Conservation (phyloP, 2,113 vertebrate genomes). For the Syngnathus typhle region DNA sequence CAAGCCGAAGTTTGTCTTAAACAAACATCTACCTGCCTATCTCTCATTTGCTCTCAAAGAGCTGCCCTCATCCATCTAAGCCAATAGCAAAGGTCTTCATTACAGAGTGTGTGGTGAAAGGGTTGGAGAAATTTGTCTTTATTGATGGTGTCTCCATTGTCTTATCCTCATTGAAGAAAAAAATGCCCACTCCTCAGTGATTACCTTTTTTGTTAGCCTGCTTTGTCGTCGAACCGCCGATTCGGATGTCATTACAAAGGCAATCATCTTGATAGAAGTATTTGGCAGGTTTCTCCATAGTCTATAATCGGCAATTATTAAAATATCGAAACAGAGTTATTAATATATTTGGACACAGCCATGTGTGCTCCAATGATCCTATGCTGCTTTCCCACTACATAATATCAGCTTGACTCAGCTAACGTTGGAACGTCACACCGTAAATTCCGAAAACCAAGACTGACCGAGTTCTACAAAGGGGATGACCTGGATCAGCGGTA, state of each 20-base stretch:
- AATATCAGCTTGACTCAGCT: not conserved
- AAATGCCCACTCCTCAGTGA: constrained; percentile 54
- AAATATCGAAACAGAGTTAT: not conserved
- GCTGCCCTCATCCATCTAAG: constrained; percentile 64
- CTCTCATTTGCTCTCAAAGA: constrained; percentile 40
- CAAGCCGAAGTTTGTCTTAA: constrained; percentile 51
- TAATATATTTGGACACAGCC: not conserved
- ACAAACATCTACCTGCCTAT: constrained; percentile 67
- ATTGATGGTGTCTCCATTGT: constrained; percentile 69
- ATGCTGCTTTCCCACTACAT: not conserved
- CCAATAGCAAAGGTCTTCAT: constrained; percentile 70
- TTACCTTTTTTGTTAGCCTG: constrained; percentile 48
- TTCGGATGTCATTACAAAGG: constrained; percentile 52
- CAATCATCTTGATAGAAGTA: constrained; percentile 45
- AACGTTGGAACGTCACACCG: no score
- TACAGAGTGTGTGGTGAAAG: constrained; percentile 60
- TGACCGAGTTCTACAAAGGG: no score
- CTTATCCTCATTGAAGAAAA: constrained; percentile 43
- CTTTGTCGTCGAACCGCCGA: constrained; percentile 52
- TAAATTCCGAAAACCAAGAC: no score
- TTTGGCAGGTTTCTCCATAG: constrained; percentile 19
- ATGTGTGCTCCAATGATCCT: not conserved
- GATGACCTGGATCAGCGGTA: no score
- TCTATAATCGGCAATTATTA: constrained; percentile 34
- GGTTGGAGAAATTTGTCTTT: constrained; percentile 58